phyloP scores from a whole-genome alignment of 2,113 vertebrate genomes.

The Athene cunicularia region DNA sequence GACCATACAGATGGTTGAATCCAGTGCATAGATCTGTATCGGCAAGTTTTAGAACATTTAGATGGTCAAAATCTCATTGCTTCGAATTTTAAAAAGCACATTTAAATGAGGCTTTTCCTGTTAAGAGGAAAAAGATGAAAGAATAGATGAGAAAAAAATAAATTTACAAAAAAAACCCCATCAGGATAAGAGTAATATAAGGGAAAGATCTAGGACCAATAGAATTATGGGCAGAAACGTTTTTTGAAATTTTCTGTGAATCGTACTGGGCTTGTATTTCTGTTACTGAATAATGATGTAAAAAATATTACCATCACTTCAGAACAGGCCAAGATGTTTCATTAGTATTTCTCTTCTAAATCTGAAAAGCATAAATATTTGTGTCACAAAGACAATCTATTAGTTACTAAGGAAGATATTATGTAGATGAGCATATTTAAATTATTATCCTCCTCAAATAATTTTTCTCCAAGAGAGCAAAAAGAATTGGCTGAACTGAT shows the following conservation, averaged over 20 bases:
- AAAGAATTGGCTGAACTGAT: background rate
- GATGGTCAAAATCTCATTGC: background rate
- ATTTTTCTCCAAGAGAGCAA: background rate
- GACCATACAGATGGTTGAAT: background rate
- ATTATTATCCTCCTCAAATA: background rate
- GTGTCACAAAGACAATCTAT: slow-evolving; percentile 13
- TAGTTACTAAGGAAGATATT: slow-evolving; percentile 53
- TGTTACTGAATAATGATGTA: background rate
- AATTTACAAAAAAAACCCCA: background rate
- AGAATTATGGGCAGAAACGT: background rate
- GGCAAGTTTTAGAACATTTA: background rate
- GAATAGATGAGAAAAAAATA: background rate
- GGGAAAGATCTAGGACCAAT: background rate
- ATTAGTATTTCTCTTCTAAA: background rate
- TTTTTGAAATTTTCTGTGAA: background rate
- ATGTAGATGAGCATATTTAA: background rate
- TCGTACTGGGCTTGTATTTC: background rate
- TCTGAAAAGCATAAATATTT: slow-evolving; percentile 43
- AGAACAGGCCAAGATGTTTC: slow-evolving; percentile 7
- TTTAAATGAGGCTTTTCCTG: background rate
- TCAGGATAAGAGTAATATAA: background rate
- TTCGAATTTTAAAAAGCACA: background rate
- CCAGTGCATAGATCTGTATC: background rate
- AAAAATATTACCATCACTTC: background rate
- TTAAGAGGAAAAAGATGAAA: background rate